Base-by-base conservation (phyloP, 1,140 invertebrate species). In the Triops longicaudatus region DNA sequence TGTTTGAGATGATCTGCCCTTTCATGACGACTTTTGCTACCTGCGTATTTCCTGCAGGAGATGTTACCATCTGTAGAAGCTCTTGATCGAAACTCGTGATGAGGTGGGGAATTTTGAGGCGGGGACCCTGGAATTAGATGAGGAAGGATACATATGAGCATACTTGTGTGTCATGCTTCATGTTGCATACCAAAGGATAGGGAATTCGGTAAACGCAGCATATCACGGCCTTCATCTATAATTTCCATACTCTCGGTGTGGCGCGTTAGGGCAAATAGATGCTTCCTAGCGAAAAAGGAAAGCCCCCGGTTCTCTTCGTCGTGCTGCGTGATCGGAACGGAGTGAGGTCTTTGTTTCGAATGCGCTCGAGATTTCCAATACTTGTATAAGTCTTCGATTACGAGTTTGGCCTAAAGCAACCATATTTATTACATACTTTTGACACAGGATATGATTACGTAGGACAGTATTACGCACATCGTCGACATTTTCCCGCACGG, bases 401-500 rank as follows among this genome's bases (percentile, higher is more conserved):
- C 50, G 50, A 63, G 50, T 63, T 63, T 63, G 1, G 50, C 50
- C 50, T 63, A 63, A 63, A 17, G 43, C 11, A 12, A 17, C 17
- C 11, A 44, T 12, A 44, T 44, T 17, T 17, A 44, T 17, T 44
- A 63, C 41, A 27, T 44, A n/a, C 26, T 75, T 27, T 26, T 77
- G 43, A 26, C 22, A 77, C 5, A 26, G 76, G 12, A 44, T 26
- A 41, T 72, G 73, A 7, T 72, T 26, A 26, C 73, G 28, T 6
- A 73, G 41, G 26, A 77, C 17, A 26, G 44, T 42, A 17, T 26
- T 77, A 26, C 72, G 73, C 17, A 73, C 71, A 26, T 91, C 90
- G 44, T 93, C 91, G 72, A 92, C 89, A 79, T 90, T 92, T 81
- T 94, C 93, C 75, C 92, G 85, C 1, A 93, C 92, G 1, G 92